phyloP scores from a whole-genome alignment of 2,797 vertebrate genomes.

The Mustela erminea region DNA sequence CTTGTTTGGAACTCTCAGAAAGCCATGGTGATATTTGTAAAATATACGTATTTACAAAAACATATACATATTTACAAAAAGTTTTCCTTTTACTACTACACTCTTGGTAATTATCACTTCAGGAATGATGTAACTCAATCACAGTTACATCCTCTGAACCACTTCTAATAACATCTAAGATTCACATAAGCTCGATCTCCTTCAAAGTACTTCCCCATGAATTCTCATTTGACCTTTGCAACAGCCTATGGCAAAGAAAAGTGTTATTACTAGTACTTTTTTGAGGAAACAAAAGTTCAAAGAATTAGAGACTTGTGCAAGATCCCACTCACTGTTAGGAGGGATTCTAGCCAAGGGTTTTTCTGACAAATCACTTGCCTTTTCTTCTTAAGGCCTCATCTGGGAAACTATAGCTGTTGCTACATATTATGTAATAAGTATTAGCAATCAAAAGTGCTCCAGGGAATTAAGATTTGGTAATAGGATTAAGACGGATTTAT shows the following conservation, averaged over 20 bases:
- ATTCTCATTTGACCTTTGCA: neutral
- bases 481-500: neutral
- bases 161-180: conserved; percentile 15
- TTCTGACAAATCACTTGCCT: neutral
- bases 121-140: neutral
- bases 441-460: neutral
- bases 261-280: neutral
- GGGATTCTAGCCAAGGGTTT: neutral
- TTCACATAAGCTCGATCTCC: neutral
- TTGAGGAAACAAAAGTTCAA: neutral
- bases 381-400: neutral
- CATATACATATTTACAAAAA: neutral
- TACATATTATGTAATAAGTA: neutral
- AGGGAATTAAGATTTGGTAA: neutral
- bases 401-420: neutral
- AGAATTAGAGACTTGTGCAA: neutral
- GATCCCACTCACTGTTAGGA: neutral
- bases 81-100: neutral
- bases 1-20: conserved; percentile 37
- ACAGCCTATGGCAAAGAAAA: neutral
- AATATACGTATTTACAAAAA: neutral
- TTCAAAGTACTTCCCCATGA: neutral
- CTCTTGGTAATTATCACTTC: neutral
- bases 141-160: neutral
- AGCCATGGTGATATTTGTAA: conserved; percentile 34